Conservation (phyloP, 2,797 vertebrate species). For the Anguilla marmorata region DNA sequence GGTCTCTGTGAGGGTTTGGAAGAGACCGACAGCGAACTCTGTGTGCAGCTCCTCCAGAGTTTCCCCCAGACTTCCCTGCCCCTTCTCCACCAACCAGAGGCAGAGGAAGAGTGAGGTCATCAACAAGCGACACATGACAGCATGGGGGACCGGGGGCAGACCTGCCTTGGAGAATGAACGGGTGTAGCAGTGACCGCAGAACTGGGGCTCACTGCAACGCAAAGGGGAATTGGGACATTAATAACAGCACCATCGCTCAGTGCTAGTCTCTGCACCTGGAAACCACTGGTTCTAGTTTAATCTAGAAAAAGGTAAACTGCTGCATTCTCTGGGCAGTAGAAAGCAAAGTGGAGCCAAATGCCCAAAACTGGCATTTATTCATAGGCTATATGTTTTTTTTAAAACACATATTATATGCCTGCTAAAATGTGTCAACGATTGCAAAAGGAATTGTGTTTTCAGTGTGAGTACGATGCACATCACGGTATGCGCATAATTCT, state of each 20-base stretch:
- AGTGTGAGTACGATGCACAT: not conserved
- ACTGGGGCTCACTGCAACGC: slow-evolving; percentile 5
- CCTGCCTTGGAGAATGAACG: not conserved
- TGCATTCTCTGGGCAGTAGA: not conserved
- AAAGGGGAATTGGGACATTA: not conserved
- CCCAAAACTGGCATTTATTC: not conserved
- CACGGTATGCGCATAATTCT: not conserved
- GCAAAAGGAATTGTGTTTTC: not conserved
- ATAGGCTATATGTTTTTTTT: not conserved
- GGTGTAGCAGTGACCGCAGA: not conserved
- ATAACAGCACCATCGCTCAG: not conserved
- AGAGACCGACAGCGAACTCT: slow-evolving; percentile 78
- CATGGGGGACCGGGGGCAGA: slow-evolving; percentile 29
- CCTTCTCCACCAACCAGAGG: slow-evolving; percentile 61
- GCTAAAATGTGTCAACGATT: not conserved
- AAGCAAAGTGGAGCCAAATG: not conserved
- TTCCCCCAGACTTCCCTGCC: slow-evolving; percentile 63
- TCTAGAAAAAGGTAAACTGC: not conserved
- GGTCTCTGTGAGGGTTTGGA: slow-evolving; percentile 58
- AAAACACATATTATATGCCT: not conserved
- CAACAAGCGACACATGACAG: slow-evolving; percentile 67
- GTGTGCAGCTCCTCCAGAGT: slow-evolving; percentile 72
- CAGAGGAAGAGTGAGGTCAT: slow-evolving; percentile 65
- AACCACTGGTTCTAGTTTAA: not conserved
- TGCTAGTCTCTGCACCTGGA: not conserved